These are phyloP conservation scores for Sthenelais limicola DNA, from an alignment of 2,888 invertebrate genomes.

Conservation along the genomic window DNA sequence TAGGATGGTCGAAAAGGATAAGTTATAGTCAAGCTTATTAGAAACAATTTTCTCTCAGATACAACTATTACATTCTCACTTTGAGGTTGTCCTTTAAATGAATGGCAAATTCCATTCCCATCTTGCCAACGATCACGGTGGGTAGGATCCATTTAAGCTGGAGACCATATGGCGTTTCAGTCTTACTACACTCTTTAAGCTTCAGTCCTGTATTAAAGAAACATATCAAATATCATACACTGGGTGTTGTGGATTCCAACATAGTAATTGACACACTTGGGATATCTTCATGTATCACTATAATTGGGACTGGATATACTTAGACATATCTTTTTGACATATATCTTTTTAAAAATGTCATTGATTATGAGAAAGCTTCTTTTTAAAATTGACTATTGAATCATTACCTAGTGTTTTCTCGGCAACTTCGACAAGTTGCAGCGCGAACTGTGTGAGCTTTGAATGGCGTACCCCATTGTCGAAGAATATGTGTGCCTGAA, in stretches of 20 bases:
- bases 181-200: constrained; percentile 56
- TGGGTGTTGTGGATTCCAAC: background rate
- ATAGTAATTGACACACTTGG: background rate
- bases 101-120: constrained; percentile 61
- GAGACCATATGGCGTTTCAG: constrained; percentile 64
- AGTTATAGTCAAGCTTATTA: no score
- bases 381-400: no score
- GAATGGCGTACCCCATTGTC: constrained; percentile 63
- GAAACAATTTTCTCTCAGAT: no score
- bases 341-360: no score
- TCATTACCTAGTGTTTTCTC: constrained; percentile 58
- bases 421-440: constrained; percentile 59
- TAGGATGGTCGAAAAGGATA: no score
- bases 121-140: constrained; percentile 12
- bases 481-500: constrained; percentile 66
- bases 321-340: no score
- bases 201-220: constrained; percentile 51
- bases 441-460: constrained; percentile 58
- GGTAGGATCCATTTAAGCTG: constrained; percentile 60
- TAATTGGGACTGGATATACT: no score
- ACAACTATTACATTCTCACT: no score
- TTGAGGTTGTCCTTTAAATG: constrained; percentile 66
- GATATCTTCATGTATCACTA: no score
- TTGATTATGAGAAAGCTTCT: no score
- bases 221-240: background rate